Percentiles rank a stretch among this genome's conserved stretches.
Evolutionary conservation across 2,113 vertebrate genomes (phyloP).

Genomic region (Prochilodus magdalenae): DNA sequence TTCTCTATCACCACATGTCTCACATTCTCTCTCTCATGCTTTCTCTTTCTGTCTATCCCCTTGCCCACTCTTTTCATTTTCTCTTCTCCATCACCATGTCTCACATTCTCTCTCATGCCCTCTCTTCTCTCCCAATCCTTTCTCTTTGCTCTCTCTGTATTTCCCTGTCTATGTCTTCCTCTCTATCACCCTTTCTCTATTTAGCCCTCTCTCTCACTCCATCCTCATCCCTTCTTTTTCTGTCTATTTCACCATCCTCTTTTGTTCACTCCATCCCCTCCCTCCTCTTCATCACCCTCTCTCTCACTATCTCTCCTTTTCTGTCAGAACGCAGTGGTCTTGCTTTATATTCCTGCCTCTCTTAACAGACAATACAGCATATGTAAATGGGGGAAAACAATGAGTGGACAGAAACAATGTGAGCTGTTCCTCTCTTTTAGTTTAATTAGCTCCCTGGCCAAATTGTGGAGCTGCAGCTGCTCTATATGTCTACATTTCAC

Average conservation of each 20-base stretch:
- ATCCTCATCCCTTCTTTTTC: too few relatives aligned
- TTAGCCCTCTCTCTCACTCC: too few relatives aligned
- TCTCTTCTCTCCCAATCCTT: too few relatives aligned
- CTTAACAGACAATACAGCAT: conserved; percentile 74
- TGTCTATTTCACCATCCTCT: too few relatives aligned
- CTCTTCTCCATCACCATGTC: too few relatives aligned
- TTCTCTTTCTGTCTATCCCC: too few relatives aligned
- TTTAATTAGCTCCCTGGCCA: conserved; percentile 58
- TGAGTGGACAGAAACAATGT: conserved; percentile 5
- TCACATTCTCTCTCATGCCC: too few relatives aligned
- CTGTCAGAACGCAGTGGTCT: conserved; percentile 50
- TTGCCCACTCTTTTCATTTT: too few relatives aligned
- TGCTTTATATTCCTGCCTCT: conserved; percentile 62
- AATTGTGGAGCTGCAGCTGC: neutral
- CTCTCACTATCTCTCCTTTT: neutral
- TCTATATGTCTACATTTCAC: conserved; percentile 10
- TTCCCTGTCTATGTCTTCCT: too few relatives aligned
- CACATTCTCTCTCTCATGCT: neutral
- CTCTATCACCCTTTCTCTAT: too few relatives aligned
- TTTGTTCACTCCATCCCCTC: neutral
- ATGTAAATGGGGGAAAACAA: conserved; percentile 66
- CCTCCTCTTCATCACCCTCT: neutral
- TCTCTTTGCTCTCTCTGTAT: too few relatives aligned
- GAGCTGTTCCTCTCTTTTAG: conserved; percentile 9
- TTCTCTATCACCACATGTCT: neutral